Base-by-base conservation (phyloP, 2,797 vertebrate species). In the Decapterus maruadsi region DNA sequence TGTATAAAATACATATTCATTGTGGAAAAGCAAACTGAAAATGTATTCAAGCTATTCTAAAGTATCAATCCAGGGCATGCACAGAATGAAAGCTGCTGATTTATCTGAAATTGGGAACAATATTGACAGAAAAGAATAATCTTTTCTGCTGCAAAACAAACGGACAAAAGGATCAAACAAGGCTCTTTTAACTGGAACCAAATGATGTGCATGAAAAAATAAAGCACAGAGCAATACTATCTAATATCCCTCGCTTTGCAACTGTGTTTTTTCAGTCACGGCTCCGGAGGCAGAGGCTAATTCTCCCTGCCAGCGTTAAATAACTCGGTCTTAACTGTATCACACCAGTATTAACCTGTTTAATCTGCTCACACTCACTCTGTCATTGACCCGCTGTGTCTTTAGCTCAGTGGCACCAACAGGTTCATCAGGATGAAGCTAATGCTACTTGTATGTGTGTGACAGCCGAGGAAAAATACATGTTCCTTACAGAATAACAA, bases 381-480 rank as follows among this genome's bases (percentile, higher is more conserved):
- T 38, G 45, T 77, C 69, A 79, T 82, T 67, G 79, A 34, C 65
- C 51, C 70, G 57, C 57, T 16, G 3, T 6, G 0, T 66, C 60
- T 56, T 26, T 70, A 55, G 26, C 17, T 61, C 36, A 67, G 40
- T 74, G 38, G 43, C 61, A 69, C 38, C 46, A 43, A 71, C 60
- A 82, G 73, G 75, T 81, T 81, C 56, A 84, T 76, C 64, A 71
- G 80, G 79, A 77, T 70, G 57, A 55, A 67, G 17, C 56, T 70
- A 68, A 80, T 59, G 40, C 54, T 17, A 20, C 68, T 26, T 34
- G 57, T 17, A 17, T 71, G 43, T 29, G 59, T 46, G 19, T 8
- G 31, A 55, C 43, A 56, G 67, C 17, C 46, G 53, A 53, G 43
- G 53, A 45, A 19, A 79, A 73, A 72, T 13, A n/a, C 56, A 61